Evolutionary conservation across 2,797 vertebrate genomes (phyloP).

Genomic region (Vultur gryphus): DNA sequence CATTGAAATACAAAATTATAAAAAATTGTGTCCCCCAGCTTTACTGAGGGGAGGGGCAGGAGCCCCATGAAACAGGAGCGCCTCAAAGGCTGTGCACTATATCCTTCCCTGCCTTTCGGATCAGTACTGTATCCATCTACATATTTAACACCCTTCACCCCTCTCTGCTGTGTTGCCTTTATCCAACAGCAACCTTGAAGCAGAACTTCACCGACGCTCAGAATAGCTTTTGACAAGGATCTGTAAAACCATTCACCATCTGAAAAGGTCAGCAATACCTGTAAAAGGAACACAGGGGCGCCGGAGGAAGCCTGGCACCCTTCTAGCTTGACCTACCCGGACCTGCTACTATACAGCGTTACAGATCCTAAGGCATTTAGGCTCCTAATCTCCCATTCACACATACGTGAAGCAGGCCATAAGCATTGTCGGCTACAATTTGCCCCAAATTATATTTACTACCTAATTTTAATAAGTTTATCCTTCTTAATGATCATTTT

Average conservation of each 20-base stretch:
- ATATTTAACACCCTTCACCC: not conserved
- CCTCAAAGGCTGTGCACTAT: not conserved
- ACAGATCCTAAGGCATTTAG: not conserved
- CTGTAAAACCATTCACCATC: not conserved
- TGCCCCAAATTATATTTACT: not conserved
- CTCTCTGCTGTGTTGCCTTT: not conserved
- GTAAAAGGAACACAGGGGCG: not conserved
- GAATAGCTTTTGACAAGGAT: not conserved
- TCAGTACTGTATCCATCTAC: not conserved
- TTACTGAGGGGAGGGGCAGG: not conserved
- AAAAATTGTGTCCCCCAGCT: not conserved
- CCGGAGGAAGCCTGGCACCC: not conserved
- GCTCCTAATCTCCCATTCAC: not conserved
- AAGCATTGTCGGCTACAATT: not conserved
- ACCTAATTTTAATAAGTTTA: not conserved
- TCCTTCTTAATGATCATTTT: not conserved
- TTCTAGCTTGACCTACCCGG: not conserved
- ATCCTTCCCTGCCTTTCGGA: not conserved
- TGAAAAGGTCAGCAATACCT: not conserved
- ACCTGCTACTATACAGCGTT: accelerated
- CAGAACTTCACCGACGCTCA: not conserved
- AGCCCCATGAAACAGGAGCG: not conserved
- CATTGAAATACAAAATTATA: not conserved
- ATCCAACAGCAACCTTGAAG: not conserved
- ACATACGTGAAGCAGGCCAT: not conserved